Evolutionary conservation across 2,113 vertebrate genomes (phyloP), one percentile per base, ranked within the genome.

Genomic region (Poicephalus meyeri): DNA sequence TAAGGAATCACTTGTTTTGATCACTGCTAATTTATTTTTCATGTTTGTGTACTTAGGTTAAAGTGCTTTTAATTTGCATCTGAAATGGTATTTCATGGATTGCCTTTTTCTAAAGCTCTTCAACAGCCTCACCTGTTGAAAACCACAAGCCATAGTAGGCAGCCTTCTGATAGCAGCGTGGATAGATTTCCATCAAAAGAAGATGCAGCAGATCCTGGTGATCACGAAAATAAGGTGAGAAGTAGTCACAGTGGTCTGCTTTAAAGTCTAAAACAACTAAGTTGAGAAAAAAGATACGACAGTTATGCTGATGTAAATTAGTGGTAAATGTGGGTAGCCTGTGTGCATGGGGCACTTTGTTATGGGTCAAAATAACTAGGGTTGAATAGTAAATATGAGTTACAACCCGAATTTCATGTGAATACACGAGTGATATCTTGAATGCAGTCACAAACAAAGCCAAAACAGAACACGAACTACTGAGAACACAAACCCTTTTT

Each of bases 91-190:
- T 86, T 88, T 91, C 11, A 69, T 93, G 21, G 77, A 44, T 74
- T 91, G 26, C 41, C 33, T 90, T 77, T 83, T 94, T 80, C 49
- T 91, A 74, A 92, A 99, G 99, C 98, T 93, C 97, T 99, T 86
- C 99, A 98, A 68, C 99, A 99, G 56, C 98, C 98, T 69, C 99
- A 98, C 76, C 97, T 99, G 10, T 94, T 99, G 64, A 98, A 98
- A 73, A 97, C 97, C 50, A 89, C 95, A 92, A 98, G 99, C 80
- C 99, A 99, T 95, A 99, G 98, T 81, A 98, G 99, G 42, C 99
- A 99, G 95, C 98, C 98, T 29, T 99, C 99, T 15, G 99, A 99
- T 88, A 98, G 99, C 98, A 99, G 99, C 0, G 95, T 99, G 71
- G 99, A 99, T 58, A 98, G 96, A 90, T 98, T 99, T 88, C 68